Evolutionary conservation across 2,888 invertebrate species (phyloP).

Genomic region (Cetonia aurata): DNA sequence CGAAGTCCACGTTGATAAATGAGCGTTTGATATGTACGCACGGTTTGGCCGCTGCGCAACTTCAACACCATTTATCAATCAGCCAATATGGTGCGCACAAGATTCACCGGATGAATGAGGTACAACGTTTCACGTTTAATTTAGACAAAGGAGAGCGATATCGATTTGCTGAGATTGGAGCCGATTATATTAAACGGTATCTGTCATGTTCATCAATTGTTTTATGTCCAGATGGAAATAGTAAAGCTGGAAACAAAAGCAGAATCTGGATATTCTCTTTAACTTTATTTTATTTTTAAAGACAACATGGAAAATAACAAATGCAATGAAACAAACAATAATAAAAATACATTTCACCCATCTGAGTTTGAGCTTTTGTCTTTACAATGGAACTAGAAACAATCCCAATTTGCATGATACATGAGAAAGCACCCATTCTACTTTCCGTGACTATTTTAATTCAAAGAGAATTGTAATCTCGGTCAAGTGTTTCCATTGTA

Average conservation of each 20-base stretch:
- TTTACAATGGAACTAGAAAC: too few relatives aligned
- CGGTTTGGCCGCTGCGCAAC: slow-evolving; percentile 40
- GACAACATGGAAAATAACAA: too few relatives aligned
- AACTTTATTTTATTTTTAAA: too few relatives aligned
- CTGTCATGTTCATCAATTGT: too few relatives aligned
- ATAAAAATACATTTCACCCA: too few relatives aligned
- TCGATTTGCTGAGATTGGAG: slow-evolving; percentile 2
- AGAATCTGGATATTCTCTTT: too few relatives aligned
- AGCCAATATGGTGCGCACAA: slow-evolving; percentile 23
- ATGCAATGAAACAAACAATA: too few relatives aligned
- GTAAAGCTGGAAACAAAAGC: too few relatives aligned
- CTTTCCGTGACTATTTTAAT: slow-evolving; percentile 22
- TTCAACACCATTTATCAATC: slow-evolving; percentile 38
- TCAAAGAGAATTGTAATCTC: slow-evolving; percentile 21
- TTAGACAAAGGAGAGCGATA: not conserved
- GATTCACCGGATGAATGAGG: slow-evolving; percentile 11
- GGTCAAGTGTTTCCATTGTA: slow-evolving; percentile 28
- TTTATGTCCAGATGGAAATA: too few relatives aligned
- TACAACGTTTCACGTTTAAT: not conserved
- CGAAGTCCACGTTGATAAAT: slow-evolving; percentile 46
- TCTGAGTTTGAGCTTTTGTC: too few relatives aligned
- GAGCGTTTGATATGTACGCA: slow-evolving; percentile 43
- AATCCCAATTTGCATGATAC: slow-evolving; percentile 11
- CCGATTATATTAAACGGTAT: slow-evolving; percentile 1
- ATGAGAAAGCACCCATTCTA: slow-evolving; percentile 4